phyloP scores from a whole-genome alignment of 2,888 invertebrate genomes.

The Priocnemis perturbator region DNA sequence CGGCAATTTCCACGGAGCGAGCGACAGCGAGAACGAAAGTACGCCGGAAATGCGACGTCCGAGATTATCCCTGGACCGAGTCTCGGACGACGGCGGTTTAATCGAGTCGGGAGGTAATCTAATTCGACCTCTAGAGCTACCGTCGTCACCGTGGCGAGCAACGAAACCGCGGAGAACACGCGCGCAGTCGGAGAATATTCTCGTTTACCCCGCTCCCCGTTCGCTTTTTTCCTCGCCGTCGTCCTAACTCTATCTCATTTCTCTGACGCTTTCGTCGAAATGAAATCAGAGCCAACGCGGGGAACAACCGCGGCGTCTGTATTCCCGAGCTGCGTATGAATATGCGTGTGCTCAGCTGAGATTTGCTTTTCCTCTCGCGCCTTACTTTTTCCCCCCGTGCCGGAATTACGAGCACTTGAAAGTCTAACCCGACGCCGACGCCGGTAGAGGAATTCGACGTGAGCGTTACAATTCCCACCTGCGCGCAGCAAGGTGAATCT shows the following conservation, averaged over 20 bases:
- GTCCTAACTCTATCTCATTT: conserved; percentile 26
- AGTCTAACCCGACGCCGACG: no score
- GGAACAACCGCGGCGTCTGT: conserved; percentile 28
- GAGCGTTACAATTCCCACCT: no score
- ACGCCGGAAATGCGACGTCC: conserved; percentile 39
- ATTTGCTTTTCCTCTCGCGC: conserved; percentile 3
- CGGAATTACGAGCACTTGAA: conserved; percentile 20
- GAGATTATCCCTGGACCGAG: conserved; percentile 48
- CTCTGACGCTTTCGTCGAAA: conserved; percentile 50
- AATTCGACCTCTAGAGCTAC: conserved; percentile 55
- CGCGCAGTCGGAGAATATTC: conserved; percentile 25
- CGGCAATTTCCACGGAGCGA: no score
- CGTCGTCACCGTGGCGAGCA: conserved; percentile 41
- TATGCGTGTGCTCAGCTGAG: conserved; percentile 33
- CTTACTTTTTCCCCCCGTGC: conserved; percentile 8
- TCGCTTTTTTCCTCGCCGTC: conserved; percentile 35
- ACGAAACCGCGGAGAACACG: conserved; percentile 54
- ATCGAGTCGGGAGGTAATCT: conserved; percentile 59
- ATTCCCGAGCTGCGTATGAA: conserved; percentile 27
- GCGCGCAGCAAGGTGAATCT: no score
- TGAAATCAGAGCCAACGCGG: conserved; percentile 59
- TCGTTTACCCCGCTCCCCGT: conserved; percentile 43
- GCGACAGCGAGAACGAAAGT: neutral
- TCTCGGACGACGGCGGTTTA: conserved; percentile 54
- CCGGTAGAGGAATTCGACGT: no score